Percentiles rank a stretch among this genome's conserved stretches.
phyloP scores from a whole-genome alignment of 1,140 invertebrate species.

The Pseudomyrmex pallidus region DNA sequence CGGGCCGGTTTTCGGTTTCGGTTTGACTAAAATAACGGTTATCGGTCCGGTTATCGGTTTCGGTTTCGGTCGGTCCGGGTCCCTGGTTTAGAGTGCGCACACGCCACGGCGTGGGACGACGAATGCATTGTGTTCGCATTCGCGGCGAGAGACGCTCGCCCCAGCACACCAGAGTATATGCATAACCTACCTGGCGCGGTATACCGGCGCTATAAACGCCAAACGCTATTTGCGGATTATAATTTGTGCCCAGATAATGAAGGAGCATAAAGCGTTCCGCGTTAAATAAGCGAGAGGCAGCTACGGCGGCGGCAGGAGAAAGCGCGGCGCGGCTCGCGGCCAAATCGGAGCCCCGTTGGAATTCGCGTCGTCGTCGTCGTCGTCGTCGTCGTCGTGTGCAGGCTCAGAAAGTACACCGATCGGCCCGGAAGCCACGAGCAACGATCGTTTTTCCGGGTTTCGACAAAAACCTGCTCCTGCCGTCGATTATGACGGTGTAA shows the following conservation, averaged over 20 bases:
- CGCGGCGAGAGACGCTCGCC: conserved; percentile 36
- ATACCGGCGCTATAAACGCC: conserved; percentile 63
- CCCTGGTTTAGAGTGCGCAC: conserved; percentile 48
- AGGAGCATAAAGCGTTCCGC: conserved; percentile 67
- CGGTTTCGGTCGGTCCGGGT: too few relatives aligned
- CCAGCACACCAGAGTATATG: conserved; percentile 11
- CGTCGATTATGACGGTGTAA: background rate
- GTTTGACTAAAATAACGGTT: too few relatives aligned
- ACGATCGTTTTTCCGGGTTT: conserved; percentile 30
- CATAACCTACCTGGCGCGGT: conserved; percentile 17
- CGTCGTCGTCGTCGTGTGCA: background rate
- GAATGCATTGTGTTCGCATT: conserved; percentile 28
- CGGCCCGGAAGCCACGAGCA: background rate
- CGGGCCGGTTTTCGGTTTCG: too few relatives aligned
- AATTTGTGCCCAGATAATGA: conserved; percentile 71
- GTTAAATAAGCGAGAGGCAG: conserved; percentile 60
- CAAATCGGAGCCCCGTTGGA: conserved; percentile 11
- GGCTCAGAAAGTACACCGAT: background rate
- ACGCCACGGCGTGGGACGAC: conserved; percentile 54
- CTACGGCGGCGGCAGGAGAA: conserved; percentile 33
- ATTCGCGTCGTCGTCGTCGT: conserved; percentile 26
- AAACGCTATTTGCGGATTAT: conserved; percentile 68
- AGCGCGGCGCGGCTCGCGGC: conserved; percentile 34
- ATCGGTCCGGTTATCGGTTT: too few relatives aligned
- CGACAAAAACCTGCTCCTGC: conserved; percentile 18